Percentiles rank a stretch among this genome's conserved stretches.
These are phyloP conservation scores for Aptenodytes forsteri DNA, from an alignment of 2,113 vertebrate genomes.

Conservation along the genomic window DNA sequence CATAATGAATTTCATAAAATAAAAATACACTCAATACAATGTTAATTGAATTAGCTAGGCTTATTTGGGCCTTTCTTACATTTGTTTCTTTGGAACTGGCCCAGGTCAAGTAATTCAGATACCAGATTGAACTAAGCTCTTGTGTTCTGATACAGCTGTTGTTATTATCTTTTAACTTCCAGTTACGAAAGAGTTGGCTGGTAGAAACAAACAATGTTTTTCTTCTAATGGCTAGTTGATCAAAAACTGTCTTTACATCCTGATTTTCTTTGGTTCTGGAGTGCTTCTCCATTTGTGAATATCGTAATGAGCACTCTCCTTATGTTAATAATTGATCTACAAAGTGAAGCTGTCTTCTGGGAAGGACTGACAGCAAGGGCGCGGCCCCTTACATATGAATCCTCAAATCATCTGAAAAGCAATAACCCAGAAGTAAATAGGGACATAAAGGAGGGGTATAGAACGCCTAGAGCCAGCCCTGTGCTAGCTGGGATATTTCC, in stretches of 20 bases:
- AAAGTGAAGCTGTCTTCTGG: neutral
- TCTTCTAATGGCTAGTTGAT: neutral
- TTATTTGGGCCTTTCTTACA: neutral
- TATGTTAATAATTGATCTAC: neutral
- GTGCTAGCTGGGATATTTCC: neutral
- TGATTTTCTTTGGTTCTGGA: neutral
- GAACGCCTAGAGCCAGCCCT: neutral
- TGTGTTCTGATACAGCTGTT: neutral
- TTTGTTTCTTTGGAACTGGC: constrained; percentile 19
- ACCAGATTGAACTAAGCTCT: neutral
- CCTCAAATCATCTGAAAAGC: neutral
- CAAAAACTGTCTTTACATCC: neutral
- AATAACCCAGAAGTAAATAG: neutral
- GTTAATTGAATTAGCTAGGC: neutral
- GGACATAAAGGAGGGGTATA: neutral
- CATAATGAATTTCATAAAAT: neutral
- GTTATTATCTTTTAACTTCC: neutral
- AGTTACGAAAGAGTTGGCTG: neutral
- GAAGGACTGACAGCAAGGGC: neutral
- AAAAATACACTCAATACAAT: neutral
- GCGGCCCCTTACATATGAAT: neutral
- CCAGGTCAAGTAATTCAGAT: neutral
- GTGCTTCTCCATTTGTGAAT: neutral
- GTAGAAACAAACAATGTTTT: neutral
- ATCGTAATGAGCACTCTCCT: neutral